phyloP scores from a whole-genome alignment of 2,797 vertebrate species.

The Bufotes viridis region DNA sequence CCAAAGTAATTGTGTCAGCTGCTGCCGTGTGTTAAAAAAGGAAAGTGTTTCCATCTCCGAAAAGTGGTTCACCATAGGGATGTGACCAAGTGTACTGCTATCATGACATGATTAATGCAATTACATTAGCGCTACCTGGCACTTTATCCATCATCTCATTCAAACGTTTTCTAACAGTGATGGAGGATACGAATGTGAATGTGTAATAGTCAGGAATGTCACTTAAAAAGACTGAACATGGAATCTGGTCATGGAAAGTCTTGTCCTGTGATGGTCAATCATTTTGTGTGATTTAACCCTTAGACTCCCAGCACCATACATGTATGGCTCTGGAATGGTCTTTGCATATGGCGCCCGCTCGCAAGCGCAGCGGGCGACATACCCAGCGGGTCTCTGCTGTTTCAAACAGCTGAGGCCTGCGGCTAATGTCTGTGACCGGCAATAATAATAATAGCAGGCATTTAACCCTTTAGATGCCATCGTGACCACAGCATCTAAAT shows the following conservation, averaged over 20 bases:
- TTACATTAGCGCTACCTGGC: constrained; percentile 23
- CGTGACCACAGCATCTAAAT: too few relatives aligned
- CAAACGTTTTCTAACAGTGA: constrained; percentile 1
- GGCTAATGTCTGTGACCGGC: too few relatives aligned
- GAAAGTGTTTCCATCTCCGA: constrained; percentile 20
- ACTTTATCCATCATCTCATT: constrained; percentile 31
- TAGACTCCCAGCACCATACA: too few relatives aligned
- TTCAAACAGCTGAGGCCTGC: too few relatives aligned
- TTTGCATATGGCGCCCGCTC: too few relatives aligned
- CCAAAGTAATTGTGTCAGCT: constrained; percentile 17
- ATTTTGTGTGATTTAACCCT: too few relatives aligned
- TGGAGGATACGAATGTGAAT: not conserved
- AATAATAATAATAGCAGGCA: too few relatives aligned
- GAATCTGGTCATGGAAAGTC: not conserved
- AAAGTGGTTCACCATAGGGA: constrained; percentile 35
- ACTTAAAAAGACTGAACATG: not conserved
- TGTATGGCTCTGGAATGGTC: too few relatives aligned
- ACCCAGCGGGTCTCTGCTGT: too few relatives aligned
- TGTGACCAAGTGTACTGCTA: constrained; percentile 11
- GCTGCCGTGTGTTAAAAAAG: constrained; percentile 24
- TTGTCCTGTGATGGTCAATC: too few relatives aligned
- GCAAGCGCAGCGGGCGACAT: too few relatives aligned
- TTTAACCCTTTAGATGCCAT: too few relatives aligned
- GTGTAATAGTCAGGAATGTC: not conserved
- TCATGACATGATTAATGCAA: constrained; percentile 42